Evolutionary conservation across 35 echinoderm and acorn worm species (phyloP).

Genomic region (Apostichopus japonicus): DNA sequence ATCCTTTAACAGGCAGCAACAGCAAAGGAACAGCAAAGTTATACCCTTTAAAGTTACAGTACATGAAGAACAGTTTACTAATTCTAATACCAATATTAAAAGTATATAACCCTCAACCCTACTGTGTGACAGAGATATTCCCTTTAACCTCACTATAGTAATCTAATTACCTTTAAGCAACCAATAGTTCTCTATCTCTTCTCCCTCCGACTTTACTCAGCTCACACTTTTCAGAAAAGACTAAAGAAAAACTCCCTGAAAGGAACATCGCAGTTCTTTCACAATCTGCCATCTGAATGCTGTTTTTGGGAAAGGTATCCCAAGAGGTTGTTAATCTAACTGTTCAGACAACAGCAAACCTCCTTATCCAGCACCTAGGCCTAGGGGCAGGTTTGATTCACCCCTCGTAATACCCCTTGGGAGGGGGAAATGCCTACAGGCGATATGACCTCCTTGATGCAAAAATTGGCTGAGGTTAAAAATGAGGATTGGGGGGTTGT

Average conservation of each 20-base stretch:
- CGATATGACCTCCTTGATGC: slow-evolving; percentile 1
- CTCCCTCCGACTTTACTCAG: background rate
- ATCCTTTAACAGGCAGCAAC: too few species aligned
- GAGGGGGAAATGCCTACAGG: slow-evolving; percentile 14
- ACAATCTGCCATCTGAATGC: background rate
- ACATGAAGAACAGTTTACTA: too few species aligned
- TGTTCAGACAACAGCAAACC: background rate
- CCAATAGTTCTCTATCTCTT: background rate
- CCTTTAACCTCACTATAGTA: background rate
- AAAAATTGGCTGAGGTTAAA: background rate
- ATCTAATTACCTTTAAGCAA: background rate
- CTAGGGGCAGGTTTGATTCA: slow-evolving; percentile 14
- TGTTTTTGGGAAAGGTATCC: background rate
- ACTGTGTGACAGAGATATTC: background rate
- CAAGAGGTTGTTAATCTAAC: slow-evolving; percentile 3
- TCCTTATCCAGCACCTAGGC: background rate
- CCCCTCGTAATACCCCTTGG: slow-evolving; percentile 40
- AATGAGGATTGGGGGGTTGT: slow-evolving; percentile 12
- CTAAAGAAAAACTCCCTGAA: background rate
- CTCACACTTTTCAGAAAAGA: background rate
- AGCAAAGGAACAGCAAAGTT: too few species aligned
- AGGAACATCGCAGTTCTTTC: background rate
- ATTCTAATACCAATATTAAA: too few species aligned
- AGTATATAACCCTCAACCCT: too few species aligned
- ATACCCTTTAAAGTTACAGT: too few species aligned